Evolutionary conservation across 2,888 invertebrate genomes (phyloP).

Genomic region (Ariolimax columbianus): DNA sequence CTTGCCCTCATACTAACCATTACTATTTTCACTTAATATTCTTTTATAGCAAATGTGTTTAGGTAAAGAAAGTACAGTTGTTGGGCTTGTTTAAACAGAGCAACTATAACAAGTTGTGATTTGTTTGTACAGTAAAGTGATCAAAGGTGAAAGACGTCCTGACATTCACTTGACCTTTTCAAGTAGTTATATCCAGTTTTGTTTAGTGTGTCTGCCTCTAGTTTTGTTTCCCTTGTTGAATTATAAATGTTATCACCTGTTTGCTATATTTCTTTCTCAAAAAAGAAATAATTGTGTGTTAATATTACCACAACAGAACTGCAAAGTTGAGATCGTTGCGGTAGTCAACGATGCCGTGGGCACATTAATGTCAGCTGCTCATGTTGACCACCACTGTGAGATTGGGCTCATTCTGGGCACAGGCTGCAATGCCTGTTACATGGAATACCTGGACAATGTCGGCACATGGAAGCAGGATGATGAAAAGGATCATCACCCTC

Average conservation of each 20-base stretch:
- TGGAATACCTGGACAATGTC: constrained; percentile 91
- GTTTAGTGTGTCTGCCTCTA: not conserved
- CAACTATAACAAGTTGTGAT: too few relatives aligned
- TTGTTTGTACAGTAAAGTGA: too few relatives aligned
- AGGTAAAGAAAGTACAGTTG: too few relatives aligned
- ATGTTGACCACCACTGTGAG: constrained; percentile 94
- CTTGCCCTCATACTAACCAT: too few relatives aligned
- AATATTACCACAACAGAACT: constrained; percentile 82
- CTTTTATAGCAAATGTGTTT: too few relatives aligned
- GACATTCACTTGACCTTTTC: not conserved
- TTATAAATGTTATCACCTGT: not conserved
- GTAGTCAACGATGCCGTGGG: constrained; percentile 98
- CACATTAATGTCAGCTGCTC: constrained; percentile 98
- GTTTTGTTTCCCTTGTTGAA: not conserved
- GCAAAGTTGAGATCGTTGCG: constrained; percentile 94
- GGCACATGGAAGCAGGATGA: constrained; percentile 86
- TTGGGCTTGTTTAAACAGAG: too few relatives aligned
- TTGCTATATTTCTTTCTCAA: not conserved
- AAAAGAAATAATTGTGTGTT: not conserved
- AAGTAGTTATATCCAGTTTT: not conserved
- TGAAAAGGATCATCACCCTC: constrained; percentile 79
- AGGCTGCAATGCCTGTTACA: constrained; percentile 96
- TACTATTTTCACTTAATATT: too few relatives aligned
- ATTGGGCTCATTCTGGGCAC: constrained; percentile 97
- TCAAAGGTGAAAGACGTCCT: not conserved